Conservation (phyloP, 1,140 invertebrate genomes). For the Oryzaephilus surinamensis region DNA sequence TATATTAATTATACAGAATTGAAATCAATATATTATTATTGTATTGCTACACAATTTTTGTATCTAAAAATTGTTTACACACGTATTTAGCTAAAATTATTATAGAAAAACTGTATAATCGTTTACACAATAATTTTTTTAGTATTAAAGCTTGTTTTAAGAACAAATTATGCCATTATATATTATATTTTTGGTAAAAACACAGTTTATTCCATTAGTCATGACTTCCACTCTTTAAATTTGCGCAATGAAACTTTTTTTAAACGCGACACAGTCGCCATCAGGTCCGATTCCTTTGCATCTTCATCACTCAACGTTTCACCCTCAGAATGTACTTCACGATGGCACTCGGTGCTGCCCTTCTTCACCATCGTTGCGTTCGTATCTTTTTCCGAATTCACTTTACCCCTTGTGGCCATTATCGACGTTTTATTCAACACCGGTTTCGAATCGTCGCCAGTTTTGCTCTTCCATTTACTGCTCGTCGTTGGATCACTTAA, state of each 20-base stretch:
- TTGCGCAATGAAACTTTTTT: constrained; percentile 66
- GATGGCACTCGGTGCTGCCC: constrained; percentile 26
- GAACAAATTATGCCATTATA: constrained; percentile 6
- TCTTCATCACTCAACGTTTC: constrained; percentile 51
- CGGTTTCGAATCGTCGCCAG: constrained; percentile 35
- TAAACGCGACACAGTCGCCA: constrained; percentile 55
- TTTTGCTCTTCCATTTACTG: constrained; percentile 26
- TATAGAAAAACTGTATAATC: not conserved
- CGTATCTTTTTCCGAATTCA: constrained; percentile 44
- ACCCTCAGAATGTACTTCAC: constrained; percentile 67
- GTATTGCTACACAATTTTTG: constrained; percentile 9
- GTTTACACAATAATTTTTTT: too few species aligned
- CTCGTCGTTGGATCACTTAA: constrained; percentile 58
- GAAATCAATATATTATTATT: constrained; percentile 10
- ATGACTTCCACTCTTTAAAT: constrained; percentile 66
- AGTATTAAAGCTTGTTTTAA: constrained; percentile 11
- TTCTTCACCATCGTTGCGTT: constrained; percentile 38
- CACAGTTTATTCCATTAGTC: constrained; percentile 35
- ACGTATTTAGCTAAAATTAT: not conserved
- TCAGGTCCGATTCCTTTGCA: constrained; percentile 46
- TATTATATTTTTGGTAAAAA: constrained; percentile 10
- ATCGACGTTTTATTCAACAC: constrained; percentile 32
- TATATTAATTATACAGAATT: too few species aligned
- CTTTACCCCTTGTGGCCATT: constrained; percentile 33
- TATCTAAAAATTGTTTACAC: constrained; percentile 10